Evolutionary conservation across 92 coral and sea anemone genomes (phyloP).

Genomic region (Porites divaricata): DNA sequence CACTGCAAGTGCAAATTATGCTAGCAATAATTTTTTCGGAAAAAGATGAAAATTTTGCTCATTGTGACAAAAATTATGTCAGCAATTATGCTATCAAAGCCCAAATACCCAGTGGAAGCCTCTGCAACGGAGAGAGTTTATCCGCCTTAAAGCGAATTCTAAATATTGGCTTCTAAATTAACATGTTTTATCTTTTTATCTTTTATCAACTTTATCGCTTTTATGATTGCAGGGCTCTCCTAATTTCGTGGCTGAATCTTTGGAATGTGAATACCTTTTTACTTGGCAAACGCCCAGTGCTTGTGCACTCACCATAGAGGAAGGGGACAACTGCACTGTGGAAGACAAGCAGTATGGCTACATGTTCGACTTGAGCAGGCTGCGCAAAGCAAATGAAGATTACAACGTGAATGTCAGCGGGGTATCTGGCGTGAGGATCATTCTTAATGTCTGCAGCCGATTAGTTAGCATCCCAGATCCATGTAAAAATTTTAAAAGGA

Average conservation of each 20-base stretch:
- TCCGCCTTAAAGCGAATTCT: no score
- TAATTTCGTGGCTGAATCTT: conserved; percentile 63
- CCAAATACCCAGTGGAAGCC: no score
- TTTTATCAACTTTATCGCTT: no score
- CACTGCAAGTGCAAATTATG: no score
- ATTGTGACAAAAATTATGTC: no score
- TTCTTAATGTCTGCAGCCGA: conserved; percentile 48
- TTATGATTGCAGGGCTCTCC: conserved; percentile 75
- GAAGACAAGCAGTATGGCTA: conserved; percentile 71
- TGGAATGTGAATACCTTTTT: conserved; percentile 81
- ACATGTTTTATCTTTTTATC: no score
- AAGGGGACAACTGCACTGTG: conserved; percentile 65
- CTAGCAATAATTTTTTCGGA: no score
- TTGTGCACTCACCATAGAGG: conserved; percentile 61
- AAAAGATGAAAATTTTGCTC: no score
- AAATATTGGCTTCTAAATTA: no score
- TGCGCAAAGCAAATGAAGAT: conserved; percentile 27
- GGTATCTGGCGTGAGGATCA: conserved; percentile 29
- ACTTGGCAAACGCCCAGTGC: conserved; percentile 91
- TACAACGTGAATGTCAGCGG: conserved; percentile 47
- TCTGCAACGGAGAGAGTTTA: no score
- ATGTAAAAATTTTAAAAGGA: conserved; percentile 25
- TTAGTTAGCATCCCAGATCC: neutral
- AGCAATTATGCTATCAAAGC: no score
- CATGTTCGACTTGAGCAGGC: conserved; percentile 55